A percentile compares a stretch with the other conserved stretches of the same genome.
phyloP scores from a whole-genome alignment of 2,888 invertebrate genomes.

The Acholoe squamosa region DNA sequence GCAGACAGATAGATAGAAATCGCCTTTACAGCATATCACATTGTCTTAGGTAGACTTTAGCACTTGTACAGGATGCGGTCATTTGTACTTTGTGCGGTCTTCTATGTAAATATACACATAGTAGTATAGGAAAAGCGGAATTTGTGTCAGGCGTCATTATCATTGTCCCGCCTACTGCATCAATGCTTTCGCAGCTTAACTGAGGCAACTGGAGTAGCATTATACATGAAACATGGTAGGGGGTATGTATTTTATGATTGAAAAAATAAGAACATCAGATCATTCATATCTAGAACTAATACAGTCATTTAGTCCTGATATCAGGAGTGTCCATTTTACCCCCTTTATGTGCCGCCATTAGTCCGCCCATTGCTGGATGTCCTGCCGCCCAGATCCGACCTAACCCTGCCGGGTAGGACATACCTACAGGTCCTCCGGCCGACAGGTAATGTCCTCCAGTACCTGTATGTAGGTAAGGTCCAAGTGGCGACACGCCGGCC shows the following conservation, averaged over 20 bases:
- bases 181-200: background rate
- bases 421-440: background rate
- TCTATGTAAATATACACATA: too few species aligned
- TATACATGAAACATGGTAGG: too few species aligned
- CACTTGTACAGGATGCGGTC: too few species aligned
- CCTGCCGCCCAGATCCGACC: background rate
- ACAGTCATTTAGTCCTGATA: constrained; percentile 23
- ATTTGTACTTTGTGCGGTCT: too few species aligned
- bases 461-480: constrained; percentile 52
- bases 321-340: constrained; percentile 23
- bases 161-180: too few species aligned
- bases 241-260: too few species aligned
- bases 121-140: too few species aligned
- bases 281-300: too few species aligned
- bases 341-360: background rate
- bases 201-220: too few species aligned
- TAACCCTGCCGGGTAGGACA: constrained; percentile 1
- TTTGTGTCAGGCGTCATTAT: too few species aligned
- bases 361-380: background rate
- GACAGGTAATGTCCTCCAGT: constrained; percentile 56
- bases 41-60: too few species aligned
- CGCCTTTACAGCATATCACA: background rate
- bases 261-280: too few species aligned
- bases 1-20: background rate
- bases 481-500: constrained; percentile 28